Base-by-base conservation (phyloP, 2,888 invertebrate species). In the Rhorus exstirpatorius region DNA sequence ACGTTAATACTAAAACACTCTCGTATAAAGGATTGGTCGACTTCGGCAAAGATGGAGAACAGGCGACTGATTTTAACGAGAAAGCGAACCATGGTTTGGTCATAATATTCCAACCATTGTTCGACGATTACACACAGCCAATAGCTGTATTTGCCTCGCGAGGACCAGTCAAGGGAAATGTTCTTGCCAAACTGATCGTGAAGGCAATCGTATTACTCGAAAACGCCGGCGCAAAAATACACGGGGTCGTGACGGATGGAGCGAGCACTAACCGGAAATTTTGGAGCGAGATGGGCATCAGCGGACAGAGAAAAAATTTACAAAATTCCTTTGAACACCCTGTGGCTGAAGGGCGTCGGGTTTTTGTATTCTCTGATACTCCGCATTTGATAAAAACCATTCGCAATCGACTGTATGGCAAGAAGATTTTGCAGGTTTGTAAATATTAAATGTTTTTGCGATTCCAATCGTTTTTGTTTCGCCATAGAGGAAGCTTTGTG, bases 81-180 rank as follows among this genome's bases (percentile, higher is more conserved):
- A 79, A 84, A 78, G 80, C 82, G n/a, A 72, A 78, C 26, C 70
- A 81, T 31, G 81, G 79, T 14, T 81, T 17, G 10, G 85, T 85
- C 0, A 60, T 86, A 17, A 82, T 84, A 72, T 86, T 85, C 55
- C 82, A 84, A 26, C 75, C 84, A 14, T 77, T 86, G 7, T n/a
- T 6, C 46, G 84, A 81, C 31, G 61, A 46, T 21, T 84, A 83
- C 51, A 81, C 79, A 14, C 85, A 84, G 46, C 84, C 85, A 24
- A 82, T 85, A 51, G 83, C 80, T 17, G 82, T 84, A n/a, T 84
- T 85, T 75, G 82, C 81, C 3, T 85, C 84, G 8, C 19, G 70
- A 7, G 82, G 81, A 38, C 68, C 78, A 46, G 83, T 82, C 0
- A 60, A n/a, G n/a, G n/a, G n/a, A n/a, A 44, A 70, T n/a, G 77